Base-by-base conservation (phyloP, 2,113 vertebrate genomes). In the Trichechus manatus region DNA sequence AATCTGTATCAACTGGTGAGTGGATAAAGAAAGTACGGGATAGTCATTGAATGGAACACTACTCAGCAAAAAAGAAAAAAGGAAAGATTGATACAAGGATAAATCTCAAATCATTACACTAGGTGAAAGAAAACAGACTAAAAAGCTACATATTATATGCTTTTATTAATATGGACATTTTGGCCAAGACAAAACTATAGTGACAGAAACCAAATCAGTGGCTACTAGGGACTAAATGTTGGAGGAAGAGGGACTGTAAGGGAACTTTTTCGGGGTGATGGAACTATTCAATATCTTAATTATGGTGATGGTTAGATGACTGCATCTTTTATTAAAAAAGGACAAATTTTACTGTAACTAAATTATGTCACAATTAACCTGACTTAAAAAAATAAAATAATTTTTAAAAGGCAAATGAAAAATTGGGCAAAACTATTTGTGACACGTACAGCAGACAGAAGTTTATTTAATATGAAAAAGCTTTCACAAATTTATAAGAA, bases 271-370 rank as follows among this genome's bases (percentile, higher is more conserved):
- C 9, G 47, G 47, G 9, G 47, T 47, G 47, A 47, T 47, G 47
- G 47, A 47, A 47, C 47, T 47, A 47, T 47, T 47, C 47, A 47
- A 47, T 47, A 47, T 47, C 47, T 47, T 47, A 47, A 47, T 47
- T 5, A 47, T 9, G 47, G 47, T 47, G 47, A 68, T 68, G 82
- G 29, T 75, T 42, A 22, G 44, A 9, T 42, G 66, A 75, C 20
- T 11, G 22, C n/a, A 75, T 66, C 33, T 53, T 89, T 89, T 63
- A 9, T 75, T 64, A 82, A 94, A 82, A 89, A 89, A 89, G n/a
- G 68, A 29, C 13, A 89, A 75, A 9, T 66, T 66, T 17, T 47
- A 83, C 68, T 83, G 42, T 87, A 87, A 79, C 20, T 68, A 68
- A 79, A 59, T 70, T 70, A 68, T 29, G 20, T 68, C 59, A 31